phyloP scores from a whole-genome alignment of 2,113 vertebrate species.

The Geococcyx californianus region DNA sequence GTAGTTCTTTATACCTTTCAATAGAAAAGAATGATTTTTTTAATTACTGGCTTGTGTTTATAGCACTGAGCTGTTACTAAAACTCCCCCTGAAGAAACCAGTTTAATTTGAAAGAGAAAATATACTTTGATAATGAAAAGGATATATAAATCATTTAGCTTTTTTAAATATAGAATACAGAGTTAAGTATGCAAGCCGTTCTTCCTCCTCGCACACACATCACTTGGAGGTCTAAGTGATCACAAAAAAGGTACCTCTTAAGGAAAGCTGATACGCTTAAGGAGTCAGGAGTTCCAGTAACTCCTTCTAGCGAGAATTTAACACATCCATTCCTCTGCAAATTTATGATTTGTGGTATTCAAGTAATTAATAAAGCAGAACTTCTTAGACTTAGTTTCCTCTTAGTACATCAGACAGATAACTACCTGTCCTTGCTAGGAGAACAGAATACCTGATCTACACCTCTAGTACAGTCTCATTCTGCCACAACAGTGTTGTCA shows the following conservation, averaged over 20 bases:
- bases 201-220: background rate
- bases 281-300: background rate
- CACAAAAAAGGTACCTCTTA: background rate
- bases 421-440: background rate
- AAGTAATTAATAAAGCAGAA: background rate
- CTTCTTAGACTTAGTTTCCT: background rate
- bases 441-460: background rate
- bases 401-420: background rate
- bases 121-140: conserved; percentile 47
- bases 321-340: background rate
- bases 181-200: background rate
- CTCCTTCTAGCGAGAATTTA: background rate
- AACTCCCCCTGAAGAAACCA: background rate
- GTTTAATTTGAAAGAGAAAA: conserved; percentile 31
- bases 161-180: conserved; percentile 8
- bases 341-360: background rate
- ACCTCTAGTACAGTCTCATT: background rate
- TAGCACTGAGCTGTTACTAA: background rate
- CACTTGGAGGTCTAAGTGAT: background rate
- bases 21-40: background rate
- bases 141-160: conserved; percentile 13
- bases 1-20: background rate
- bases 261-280: background rate
- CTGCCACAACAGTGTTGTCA: background rate
- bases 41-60: background rate